phyloP scores from a whole-genome alignment of 1,140 invertebrate species.

The Diabrotica undecimpunctata region DNA sequence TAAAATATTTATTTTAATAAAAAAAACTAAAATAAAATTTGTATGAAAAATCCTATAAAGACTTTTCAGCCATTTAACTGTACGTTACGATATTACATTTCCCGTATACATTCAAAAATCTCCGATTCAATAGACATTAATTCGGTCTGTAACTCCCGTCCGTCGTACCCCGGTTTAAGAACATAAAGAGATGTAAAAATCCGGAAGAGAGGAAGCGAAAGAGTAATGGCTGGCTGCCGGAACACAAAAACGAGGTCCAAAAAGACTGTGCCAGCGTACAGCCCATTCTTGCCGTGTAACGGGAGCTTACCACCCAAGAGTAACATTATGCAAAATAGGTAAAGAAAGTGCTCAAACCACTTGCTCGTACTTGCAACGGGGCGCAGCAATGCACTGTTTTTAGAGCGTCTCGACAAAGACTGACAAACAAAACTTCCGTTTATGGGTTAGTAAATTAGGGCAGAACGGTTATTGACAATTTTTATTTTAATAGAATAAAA shows the following conservation, averaged over 20 bases:
- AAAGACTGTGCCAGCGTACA: neutral
- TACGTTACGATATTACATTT: too few relatives aligned
- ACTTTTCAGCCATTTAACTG: too few relatives aligned
- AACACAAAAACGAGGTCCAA: neutral
- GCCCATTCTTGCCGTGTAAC: neutral
- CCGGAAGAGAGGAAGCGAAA: constrained; percentile 1
- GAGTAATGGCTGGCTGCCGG: neutral
- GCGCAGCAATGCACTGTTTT: too few relatives aligned
- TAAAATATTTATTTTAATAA: too few relatives aligned
- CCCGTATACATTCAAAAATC: too few relatives aligned
- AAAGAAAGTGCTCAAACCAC: neutral
- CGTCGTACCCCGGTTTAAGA: neutral
- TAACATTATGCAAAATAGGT: constrained; percentile 2
- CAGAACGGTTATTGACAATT: too few relatives aligned
- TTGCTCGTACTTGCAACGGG: neutral
- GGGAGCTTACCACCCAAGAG: constrained; percentile 1
- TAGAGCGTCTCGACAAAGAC: too few relatives aligned
- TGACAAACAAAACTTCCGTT: too few relatives aligned
- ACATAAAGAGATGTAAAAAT: neutral
- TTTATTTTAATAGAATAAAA: too few relatives aligned
- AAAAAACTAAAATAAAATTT: too few relatives aligned
- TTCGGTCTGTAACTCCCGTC: neutral
- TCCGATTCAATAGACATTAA: neutral
- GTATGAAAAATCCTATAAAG: too few relatives aligned
- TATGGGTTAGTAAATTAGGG: too few relatives aligned